Percentiles rank a stretch among this genome's conserved stretches.
Evolutionary conservation across 1,140 invertebrate species (phyloP).

Genomic region (Uloborus diversus): DNA sequence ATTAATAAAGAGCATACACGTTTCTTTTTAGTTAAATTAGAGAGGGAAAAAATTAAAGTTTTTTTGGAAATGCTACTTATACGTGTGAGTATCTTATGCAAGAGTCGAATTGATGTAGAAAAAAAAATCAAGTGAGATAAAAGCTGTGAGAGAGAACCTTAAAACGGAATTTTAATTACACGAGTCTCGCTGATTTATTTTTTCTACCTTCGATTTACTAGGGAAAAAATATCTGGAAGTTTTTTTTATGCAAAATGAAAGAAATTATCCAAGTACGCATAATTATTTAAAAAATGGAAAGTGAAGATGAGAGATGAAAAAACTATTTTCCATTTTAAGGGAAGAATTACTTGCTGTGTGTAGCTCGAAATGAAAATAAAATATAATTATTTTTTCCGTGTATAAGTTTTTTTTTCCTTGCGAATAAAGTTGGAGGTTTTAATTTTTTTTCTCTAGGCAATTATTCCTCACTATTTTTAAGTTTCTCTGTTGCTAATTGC

Average conservation of each 20-base stretch:
- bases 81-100: neutral
- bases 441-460: no score
- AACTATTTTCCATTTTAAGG: no score
- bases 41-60: slow-evolving; percentile 8
- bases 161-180: slow-evolving; percentile 40
- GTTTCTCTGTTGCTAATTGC: no score
- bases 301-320: neutral
- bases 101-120: neutral
- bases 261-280: slow-evolving; percentile 27
- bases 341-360: no score
- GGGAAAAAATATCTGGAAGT: slow-evolving; percentile 16
- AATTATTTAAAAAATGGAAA: slow-evolving; percentile 21
- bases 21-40: slow-evolving; percentile 44
- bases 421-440: no score
- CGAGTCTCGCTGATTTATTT: neutral
- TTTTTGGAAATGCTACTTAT: neutral
- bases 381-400: no score
- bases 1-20: slow-evolving; percentile 36
- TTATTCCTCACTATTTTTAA: no score
- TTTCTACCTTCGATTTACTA: neutral
- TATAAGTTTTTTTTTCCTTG: no score
- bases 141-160: neutral
- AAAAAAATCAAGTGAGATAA: slow-evolving; percentile 9
- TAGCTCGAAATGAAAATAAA: no score
- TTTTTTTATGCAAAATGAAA: slow-evolving; percentile 3